Percentiles rank a stretch among this genome's conserved stretches.
phyloP scores from a whole-genome alignment of 2,797 vertebrate genomes.

The Pygocentrus nattereri region DNA sequence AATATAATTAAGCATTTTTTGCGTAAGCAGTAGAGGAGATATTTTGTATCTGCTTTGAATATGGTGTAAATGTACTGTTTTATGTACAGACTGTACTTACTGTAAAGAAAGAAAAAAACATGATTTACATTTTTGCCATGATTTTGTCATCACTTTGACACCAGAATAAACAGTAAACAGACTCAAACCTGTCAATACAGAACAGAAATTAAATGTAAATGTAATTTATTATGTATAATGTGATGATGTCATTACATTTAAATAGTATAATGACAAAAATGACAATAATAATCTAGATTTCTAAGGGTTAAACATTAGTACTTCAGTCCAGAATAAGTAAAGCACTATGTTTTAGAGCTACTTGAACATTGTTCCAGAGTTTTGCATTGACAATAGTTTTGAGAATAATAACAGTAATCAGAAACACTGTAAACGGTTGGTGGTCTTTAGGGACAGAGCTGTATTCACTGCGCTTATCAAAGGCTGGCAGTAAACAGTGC shows the following conservation, averaged over 20 bases:
- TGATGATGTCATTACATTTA: not conserved
- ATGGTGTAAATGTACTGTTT: too few species aligned
- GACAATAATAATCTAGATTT: not conserved
- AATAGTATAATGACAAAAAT: not conserved
- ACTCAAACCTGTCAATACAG: too few species aligned
- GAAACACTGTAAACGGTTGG: not conserved
- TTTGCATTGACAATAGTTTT: not conserved
- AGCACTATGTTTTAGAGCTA: not conserved
- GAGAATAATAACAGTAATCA: not conserved
- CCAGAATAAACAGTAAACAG: too few species aligned
- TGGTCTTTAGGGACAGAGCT: not conserved
- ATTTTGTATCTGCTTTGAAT: too few species aligned
- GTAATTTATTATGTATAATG: not conserved
- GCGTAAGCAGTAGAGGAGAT: too few species aligned
- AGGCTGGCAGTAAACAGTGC: constrained; percentile 22
- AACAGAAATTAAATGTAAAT: too few species aligned
- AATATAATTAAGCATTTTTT: too few species aligned
- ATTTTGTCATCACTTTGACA: too few species aligned
- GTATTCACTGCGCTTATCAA: not conserved
- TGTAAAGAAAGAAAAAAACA: too few species aligned
- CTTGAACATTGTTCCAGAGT: not conserved
- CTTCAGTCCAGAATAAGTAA: not conserved
- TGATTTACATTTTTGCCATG: too few species aligned
- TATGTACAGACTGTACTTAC: too few species aligned
- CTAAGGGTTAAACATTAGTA: not conserved